Evolutionary conservation across 92 coral and sea anemone genomes (phyloP).

Genomic region (Paragorgia papillata): DNA sequence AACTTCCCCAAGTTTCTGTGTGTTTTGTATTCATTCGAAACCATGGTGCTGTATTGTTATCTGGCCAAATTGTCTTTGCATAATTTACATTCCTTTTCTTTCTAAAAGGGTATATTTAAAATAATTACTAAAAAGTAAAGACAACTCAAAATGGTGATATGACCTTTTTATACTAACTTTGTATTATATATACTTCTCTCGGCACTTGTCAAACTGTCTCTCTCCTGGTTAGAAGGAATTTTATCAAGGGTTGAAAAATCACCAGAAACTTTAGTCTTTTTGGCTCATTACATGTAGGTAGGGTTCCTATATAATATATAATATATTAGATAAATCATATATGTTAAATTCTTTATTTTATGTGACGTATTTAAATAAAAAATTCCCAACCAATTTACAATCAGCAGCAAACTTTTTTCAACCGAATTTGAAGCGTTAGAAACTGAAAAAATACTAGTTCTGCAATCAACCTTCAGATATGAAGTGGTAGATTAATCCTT

Average conservation of each 20-base stretch:
- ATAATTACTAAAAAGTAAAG: background rate
- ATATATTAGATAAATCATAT: too few relatives aligned
- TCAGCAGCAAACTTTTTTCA: too few relatives aligned
- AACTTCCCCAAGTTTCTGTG: slow-evolving; percentile 37
- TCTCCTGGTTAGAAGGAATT: slow-evolving; percentile 43
- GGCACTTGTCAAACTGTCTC: slow-evolving; percentile 32
- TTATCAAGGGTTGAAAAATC: slow-evolving; percentile 27
- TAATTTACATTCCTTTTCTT: slow-evolving; percentile 53
- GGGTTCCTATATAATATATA: too few relatives aligned
- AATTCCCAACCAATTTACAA: too few relatives aligned
- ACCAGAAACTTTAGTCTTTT: too few relatives aligned
- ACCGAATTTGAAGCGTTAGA: too few relatives aligned
- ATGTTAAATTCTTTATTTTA: too few relatives aligned
- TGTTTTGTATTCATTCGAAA: slow-evolving; percentile 52
- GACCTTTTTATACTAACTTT: slow-evolving; percentile 35
- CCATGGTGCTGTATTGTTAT: slow-evolving; percentile 48
- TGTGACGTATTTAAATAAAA: too few relatives aligned
- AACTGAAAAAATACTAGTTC: too few relatives aligned
- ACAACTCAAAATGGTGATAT: background rate
- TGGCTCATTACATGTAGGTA: slow-evolving; percentile 4
- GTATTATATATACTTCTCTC: slow-evolving; percentile 45
- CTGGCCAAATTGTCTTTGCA: slow-evolving; percentile 56
- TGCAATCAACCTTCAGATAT: too few relatives aligned
- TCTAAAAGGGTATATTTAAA: slow-evolving; percentile 31
- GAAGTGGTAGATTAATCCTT: too few relatives aligned